Evolutionary conservation across 2,113 vertebrate species (phyloP), one percentile per base, ranked within the genome.

Genomic region (Anoplopoma fimbria): DNA sequence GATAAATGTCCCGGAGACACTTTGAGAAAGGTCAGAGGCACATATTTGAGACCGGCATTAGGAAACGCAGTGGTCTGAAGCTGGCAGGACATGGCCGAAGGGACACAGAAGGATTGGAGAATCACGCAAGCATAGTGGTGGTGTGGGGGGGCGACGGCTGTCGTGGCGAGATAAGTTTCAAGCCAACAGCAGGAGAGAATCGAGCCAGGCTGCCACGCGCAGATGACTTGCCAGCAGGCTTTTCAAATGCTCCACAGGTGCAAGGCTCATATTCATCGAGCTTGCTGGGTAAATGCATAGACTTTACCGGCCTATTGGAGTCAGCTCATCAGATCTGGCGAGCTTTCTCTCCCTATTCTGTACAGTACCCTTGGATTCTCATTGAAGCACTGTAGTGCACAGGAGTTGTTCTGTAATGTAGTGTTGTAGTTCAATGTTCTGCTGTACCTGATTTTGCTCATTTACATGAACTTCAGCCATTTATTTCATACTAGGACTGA

Each of bases 171-270:
- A 73, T 45, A 72, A 62, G 42, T 73, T n/a, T 60, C 38, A 12
- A 57, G 12, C 15, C 36, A 42, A 47, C 75, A 75, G 68, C 51
- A 69, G 55, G 67, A 76, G 40, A 69, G 74, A 33, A 60, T 27
- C 14, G 57, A 77, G 42, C 36, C 25, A 38, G 45, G 57, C 74
- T 58, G 58, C 40, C 17, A 36, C 8, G 10, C 53, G 27, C 57
- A 34, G 55, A 82, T 76, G 67, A 69, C 82, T 84, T 88, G 27
- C 65, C 87, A 58, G 63, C 53, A 83, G 79, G 73, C 75, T 75
- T 40, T 42, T 53, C 55, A 64, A 82, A 77, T 17, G 47, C 75
- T 75, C 61, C 62, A 76, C 65, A 79, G 76, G 69, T 81, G 57
- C 85, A 53, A 69, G 68, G 45, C 79, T 81, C 47, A 62, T 53